Conservation (phyloP, 35 echinoderm and acorn worm genomes). For the Ptychodera flava region DNA sequence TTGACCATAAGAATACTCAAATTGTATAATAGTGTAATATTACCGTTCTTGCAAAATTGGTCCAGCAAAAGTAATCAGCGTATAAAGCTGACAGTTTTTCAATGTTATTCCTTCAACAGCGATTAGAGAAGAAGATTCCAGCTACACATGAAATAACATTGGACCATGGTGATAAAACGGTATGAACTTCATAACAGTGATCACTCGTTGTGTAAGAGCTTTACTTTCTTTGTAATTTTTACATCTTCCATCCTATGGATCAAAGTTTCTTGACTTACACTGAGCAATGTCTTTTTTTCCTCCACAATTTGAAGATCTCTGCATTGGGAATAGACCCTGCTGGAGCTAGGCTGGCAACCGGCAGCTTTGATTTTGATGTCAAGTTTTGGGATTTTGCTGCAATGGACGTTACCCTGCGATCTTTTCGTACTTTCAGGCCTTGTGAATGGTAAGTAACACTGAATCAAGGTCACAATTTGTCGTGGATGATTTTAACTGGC, state of each 20-base stretch:
- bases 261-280: too few relatives aligned
- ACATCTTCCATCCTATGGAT: too few relatives aligned
- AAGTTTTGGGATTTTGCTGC: slow-evolving; percentile 98
- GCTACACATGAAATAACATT: slow-evolving; percentile 90
- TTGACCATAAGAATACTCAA: too few relatives aligned
- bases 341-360: slow-evolving; percentile 74
- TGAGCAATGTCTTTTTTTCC: too few relatives aligned
- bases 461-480: too few relatives aligned
- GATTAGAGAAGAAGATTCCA: slow-evolving; percentile 52
- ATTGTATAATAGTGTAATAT: too few relatives aligned
- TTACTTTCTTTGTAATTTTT: too few relatives aligned
- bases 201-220: too few relatives aligned
- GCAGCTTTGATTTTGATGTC: slow-evolving; percentile 83
- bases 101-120: background rate
- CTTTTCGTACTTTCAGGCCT: slow-evolving; percentile 82
- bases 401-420: slow-evolving; percentile 90
- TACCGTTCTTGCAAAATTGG: too few relatives aligned
- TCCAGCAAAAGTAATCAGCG: too few relatives aligned
- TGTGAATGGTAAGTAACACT: slow-evolving; percentile 53
- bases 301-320: slow-evolving; percentile 64
- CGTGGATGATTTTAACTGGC: too few relatives aligned
- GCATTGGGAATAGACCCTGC: slow-evolving; percentile 86
- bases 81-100: background rate
- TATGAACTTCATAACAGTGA: slow-evolving; percentile 53
- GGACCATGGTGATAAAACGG: slow-evolving; percentile 88